Evolutionary conservation across 2,888 invertebrate species (phyloP).

Genomic region (Andrena chrysosceles): DNA sequence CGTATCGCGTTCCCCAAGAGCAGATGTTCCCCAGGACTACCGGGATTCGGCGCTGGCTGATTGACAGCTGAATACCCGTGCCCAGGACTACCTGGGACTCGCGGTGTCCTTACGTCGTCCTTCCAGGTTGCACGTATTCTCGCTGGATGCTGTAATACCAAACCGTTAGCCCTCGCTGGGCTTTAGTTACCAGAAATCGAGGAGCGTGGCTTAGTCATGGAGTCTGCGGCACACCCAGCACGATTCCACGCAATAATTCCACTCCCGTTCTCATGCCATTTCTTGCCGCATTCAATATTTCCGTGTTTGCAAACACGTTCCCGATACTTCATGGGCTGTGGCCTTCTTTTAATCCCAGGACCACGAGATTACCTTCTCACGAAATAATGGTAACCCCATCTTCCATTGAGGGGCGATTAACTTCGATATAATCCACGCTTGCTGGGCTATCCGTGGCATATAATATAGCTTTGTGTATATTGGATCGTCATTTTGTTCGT

Average conservation of each 20-base stretch:
- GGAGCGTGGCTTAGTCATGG: background rate
- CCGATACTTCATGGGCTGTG: background rate
- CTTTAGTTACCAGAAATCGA: slow-evolving; percentile 44
- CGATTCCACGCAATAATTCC: slow-evolving; percentile 10
- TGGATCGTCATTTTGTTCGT: no score
- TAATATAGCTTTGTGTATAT: no score
- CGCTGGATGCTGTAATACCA: slow-evolving; percentile 57
- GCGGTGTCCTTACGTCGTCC: slow-evolving; percentile 63
- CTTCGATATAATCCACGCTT: no score
- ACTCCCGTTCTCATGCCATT: slow-evolving; percentile 9
- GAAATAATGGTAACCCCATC: no score
- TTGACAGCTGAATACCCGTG: slow-evolving; percentile 82
- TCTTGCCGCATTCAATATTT: background rate
- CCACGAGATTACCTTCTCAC: no score
- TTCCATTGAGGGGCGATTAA: no score
- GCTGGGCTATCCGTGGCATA: no score
- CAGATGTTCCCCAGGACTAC: slow-evolving; percentile 71
- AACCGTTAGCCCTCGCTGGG: slow-evolving; percentile 60
- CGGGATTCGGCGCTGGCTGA: slow-evolving; percentile 72
- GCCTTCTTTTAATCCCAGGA: background rate
- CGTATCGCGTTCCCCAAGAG: slow-evolving; percentile 71
- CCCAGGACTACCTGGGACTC: slow-evolving; percentile 62
- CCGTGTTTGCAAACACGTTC: slow-evolving; percentile 21
- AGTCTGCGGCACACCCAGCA: background rate
- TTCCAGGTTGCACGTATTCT: slow-evolving; percentile 59